Conservation (phyloP, 2,113 vertebrate genomes). For the Gopherus evgoodei region DNA sequence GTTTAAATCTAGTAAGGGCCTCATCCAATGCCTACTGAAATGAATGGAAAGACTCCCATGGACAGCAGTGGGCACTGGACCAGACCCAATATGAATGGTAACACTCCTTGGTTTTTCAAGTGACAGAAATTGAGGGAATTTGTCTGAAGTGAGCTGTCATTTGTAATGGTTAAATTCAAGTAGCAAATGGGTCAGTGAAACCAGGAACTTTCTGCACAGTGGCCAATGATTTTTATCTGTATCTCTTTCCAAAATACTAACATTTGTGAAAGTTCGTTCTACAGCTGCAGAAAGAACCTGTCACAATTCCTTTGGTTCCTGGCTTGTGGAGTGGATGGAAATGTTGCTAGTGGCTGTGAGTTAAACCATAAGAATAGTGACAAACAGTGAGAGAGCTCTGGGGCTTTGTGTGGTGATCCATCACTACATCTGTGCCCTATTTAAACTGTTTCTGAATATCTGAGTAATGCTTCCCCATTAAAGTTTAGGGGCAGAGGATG, state of each 20-base stretch:
- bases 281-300: fast-evolving
- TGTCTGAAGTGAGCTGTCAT: neutral
- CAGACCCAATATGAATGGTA: neutral
- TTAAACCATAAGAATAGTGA: neutral
- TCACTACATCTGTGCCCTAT: neutral
- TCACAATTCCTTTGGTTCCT: neutral
- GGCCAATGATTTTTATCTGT: neutral
- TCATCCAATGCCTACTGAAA: neutral
- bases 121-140: neutral
- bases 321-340: neutral
- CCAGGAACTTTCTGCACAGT: neutral
- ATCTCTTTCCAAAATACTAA: neutral
- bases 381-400: neutral
- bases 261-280: neutral
- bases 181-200: neutral
- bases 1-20: neutral
- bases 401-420: neutral
- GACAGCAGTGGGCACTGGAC: neutral
- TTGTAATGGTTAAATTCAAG: neutral
- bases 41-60: neutral
- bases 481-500: neutral
- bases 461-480: neutral
- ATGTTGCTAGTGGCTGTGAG: neutral
- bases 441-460: neutral
- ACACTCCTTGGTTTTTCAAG: neutral